Evolutionary conservation across 1,140 invertebrate species (phyloP).

Genomic region (Bombus superbus): DNA sequence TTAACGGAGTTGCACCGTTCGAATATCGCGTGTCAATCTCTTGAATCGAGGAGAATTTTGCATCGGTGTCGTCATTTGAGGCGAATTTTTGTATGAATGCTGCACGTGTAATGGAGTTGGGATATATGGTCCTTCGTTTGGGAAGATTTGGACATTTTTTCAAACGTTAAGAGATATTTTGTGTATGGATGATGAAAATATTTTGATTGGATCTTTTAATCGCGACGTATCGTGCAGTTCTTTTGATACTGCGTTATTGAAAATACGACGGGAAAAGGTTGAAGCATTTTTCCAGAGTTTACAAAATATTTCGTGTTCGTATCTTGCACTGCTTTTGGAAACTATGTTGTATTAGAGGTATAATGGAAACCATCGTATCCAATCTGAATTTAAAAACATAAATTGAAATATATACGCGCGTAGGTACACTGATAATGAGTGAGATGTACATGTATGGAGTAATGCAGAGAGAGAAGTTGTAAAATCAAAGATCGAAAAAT

Average conservation of each 20-base stretch:
- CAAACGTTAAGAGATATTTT: no score
- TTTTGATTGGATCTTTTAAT: no score
- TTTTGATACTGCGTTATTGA: background rate
- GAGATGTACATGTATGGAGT: background rate
- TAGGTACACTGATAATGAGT: background rate
- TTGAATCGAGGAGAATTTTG: background rate
- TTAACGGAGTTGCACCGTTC: background rate
- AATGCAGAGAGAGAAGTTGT: background rate
- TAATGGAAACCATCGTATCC: background rate
- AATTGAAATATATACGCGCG: background rate
- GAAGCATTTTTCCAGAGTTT: background rate
- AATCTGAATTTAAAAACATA: background rate
- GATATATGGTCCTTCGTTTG: no score
- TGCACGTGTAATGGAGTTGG: no score
- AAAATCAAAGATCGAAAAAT: background rate
- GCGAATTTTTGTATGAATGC: no score
- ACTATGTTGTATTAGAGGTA: background rate
- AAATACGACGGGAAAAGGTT: background rate
- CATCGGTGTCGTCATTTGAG: no score
- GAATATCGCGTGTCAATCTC: background rate
- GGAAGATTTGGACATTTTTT: no score
- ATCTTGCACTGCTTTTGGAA: background rate
- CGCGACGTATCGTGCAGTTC: background rate
- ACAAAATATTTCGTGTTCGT: background rate
- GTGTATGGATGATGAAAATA: no score